Evolutionary conservation across 2,888 invertebrate genomes (phyloP), one percentile per base, ranked within the genome.

Genomic region (Meloe dianella): DNA sequence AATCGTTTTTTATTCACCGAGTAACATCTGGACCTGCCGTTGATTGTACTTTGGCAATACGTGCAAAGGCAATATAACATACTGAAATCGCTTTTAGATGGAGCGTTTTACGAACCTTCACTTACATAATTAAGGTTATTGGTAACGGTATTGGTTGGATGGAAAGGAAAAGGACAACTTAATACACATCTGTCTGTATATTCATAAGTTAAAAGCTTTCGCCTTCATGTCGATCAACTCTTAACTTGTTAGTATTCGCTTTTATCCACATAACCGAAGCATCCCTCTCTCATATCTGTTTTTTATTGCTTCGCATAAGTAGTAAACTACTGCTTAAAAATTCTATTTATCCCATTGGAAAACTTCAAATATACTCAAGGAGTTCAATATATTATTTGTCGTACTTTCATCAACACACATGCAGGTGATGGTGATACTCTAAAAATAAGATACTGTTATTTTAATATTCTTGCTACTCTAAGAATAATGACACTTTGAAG

Each of bases 41-140:
- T 77, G 74, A 77, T 76, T 75, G 73, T 75, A 70, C 72, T 75
- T 73, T 71, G 68, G 68, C 64, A 67, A 69, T 71, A 71, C 63
- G 66, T 38, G 62, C 38, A 29, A 60, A 57, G 60, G 62, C 70
- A 71, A 73, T 74, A 75, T 75, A 75, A 77, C 74, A 75, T 74
- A 70, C 67, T 66, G 71, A 72, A 75, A 73, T 75, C 71, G 74
- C 73, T 75, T 74, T 75, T 73, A 71, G 75, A 74, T 75, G 73
- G 51, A 51, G 51, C 71, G 70, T 74, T 75, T 61, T 51, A 57
- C 71, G 70, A 74, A 75, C 73, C 63, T 69, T 72, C 75, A 74
- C 75, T 75, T 75, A 75, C 73, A 74, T 76, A 77, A 77, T 76
- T 75, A 75, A 74, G 72, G 73, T 77, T 75, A 76, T 76, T 73